These are phyloP conservation scores for Donacobius atricapilla DNA, from an alignment of 2,113 vertebrate species.

Conservation along the genomic window DNA sequence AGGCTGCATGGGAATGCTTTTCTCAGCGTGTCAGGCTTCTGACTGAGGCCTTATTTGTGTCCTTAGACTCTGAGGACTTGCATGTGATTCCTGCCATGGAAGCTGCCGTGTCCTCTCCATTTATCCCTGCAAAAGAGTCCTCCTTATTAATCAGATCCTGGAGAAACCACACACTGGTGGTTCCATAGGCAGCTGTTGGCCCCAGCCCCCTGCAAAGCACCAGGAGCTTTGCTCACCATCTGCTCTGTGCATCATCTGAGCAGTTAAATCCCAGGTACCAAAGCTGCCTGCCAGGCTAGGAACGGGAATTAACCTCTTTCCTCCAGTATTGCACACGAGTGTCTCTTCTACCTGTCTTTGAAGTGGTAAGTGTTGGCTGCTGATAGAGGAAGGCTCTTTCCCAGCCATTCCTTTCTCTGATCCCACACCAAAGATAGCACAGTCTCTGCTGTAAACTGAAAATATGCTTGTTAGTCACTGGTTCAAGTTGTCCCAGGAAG, in stretches of 20 bases:
- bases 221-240: background rate
- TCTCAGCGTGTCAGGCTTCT: background rate
- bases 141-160: background rate
- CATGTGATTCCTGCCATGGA: background rate
- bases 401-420: background rate
- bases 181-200: background rate
- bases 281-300: background rate
- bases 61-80: background rate
- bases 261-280: background rate
- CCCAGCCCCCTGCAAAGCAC: background rate
- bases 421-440: background rate
- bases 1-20: background rate
- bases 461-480: slow-evolving; percentile 15
- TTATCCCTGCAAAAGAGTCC: background rate
- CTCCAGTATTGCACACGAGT: background rate
- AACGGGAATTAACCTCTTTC: slow-evolving; percentile 35
- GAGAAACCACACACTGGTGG: background rate
- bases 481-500: slow-evolving; percentile 4
- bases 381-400: slow-evolving; percentile 3
- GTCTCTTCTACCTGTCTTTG: slow-evolving; percentile 31
- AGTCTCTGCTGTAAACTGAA: background rate
- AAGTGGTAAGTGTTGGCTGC: background rate
- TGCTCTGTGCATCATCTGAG: background rate
- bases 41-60: background rate
- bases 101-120: background rate